Conservation (phyloP, 2,888 invertebrate genomes). For the Epistrophe eligans region DNA sequence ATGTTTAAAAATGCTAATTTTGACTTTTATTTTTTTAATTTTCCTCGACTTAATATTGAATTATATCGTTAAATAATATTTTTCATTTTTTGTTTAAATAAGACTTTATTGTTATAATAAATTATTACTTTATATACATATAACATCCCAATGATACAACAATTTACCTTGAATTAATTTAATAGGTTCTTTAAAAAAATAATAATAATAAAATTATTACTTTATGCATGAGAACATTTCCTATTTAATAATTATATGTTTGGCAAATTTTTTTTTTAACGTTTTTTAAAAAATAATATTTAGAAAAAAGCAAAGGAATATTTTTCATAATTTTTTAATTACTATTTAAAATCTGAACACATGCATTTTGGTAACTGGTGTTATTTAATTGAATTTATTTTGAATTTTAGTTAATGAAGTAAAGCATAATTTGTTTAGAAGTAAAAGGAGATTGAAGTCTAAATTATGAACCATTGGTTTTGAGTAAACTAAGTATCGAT, state of each 20-base stretch:
- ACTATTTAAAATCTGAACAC: slow-evolving; percentile 3
- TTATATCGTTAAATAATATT: too few species aligned
- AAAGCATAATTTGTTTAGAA: background rate
- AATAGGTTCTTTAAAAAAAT: background rate
- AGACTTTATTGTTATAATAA: too few species aligned
- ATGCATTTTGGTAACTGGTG: slow-evolving; percentile 23
- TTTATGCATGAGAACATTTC: slow-evolving; percentile 53
- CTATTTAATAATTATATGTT: background rate
- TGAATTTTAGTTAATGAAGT: background rate
- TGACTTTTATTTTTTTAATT: too few species aligned
- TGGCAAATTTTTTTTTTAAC: slow-evolving; percentile 6
- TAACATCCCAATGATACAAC: background rate
- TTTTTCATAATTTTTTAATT: slow-evolving; percentile 26
- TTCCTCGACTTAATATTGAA: too few species aligned
- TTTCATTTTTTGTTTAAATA: background rate
- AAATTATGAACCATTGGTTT: background rate
- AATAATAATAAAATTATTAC: slow-evolving; percentile 40
- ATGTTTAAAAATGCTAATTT: too few species aligned
- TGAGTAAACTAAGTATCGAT: background rate
- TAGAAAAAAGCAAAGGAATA: background rate
- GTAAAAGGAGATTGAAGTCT: background rate
- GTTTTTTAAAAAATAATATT: background rate
- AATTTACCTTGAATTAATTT: slow-evolving; percentile 40
- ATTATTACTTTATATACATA: background rate
- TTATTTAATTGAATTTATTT: background rate